Conservation (phyloP, 1,140 invertebrate genomes). For the Bursaphelenchus mucronatus region DNA sequence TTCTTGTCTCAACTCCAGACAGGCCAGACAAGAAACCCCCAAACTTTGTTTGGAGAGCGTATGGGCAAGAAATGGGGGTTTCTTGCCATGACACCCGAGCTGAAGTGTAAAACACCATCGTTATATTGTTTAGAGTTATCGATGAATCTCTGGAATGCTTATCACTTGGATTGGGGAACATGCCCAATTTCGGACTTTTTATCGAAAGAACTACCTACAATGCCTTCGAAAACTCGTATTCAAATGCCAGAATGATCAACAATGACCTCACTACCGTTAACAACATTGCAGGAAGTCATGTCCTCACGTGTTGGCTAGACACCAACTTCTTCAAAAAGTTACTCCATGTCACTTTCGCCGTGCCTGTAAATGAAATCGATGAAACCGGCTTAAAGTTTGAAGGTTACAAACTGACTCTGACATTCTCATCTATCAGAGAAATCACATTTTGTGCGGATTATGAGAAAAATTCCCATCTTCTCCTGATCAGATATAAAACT, state of each 20-base stretch:
- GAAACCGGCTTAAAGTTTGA: background rate
- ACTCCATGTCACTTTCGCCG: slow-evolving; percentile 15
- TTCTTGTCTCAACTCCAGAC: no score
- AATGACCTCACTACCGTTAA: slow-evolving; percentile 1
- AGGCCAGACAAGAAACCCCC: no score
- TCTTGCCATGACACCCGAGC: no score
- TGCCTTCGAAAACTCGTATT: slow-evolving; percentile 5
- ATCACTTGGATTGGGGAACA: slow-evolving; percentile 11
- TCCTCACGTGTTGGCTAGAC: slow-evolving; percentile 8
- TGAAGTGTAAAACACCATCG: no score
- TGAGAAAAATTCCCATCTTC: background rate
- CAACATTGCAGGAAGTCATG: slow-evolving; percentile 9
- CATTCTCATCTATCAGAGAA: slow-evolving; percentile 3
- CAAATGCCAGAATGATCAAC: slow-evolving; percentile 2
- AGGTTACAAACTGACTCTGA: slow-evolving; percentile 1
- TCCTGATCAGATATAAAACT: background rate
- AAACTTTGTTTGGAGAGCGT: no score
- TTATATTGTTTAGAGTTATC: background rate
- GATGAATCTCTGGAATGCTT: slow-evolving; percentile 14
- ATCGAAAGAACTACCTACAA: slow-evolving; percentile 8
- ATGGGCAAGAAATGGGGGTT: no score
- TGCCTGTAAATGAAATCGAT: background rate
- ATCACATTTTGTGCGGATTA: slow-evolving; percentile 2
- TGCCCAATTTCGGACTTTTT: slow-evolving; percentile 7
- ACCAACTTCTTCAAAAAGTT: slow-evolving; percentile 1